Base-by-base conservation (phyloP, 1,140 invertebrate species). In the Anoplolepis gracilipes region DNA sequence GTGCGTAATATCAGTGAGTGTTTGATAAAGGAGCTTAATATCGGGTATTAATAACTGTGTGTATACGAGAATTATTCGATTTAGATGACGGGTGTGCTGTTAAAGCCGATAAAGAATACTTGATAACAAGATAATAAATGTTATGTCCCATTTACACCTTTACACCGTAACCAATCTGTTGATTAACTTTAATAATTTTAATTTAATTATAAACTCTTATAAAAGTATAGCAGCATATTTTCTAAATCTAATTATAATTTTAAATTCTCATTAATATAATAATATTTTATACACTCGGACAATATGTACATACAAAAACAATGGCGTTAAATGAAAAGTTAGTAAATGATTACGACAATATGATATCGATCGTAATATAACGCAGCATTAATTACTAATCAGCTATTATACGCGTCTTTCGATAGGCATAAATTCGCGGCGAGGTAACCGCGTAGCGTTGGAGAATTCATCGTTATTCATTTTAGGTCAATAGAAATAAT, bases 91-190 rank as follows among this genome's bases (percentile, higher is more conserved):
- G 36, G 39, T 79, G 4, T 49, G 61, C 53, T 19, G 42, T 13
- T 53, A n/a, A n/a, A n/a, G 42, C 28, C 30, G 59, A 33, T 78
- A 67, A 79, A 79, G 28, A 42, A 7, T 10, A n/a, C 13, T 8
- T 33, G 62, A 25, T 79, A 67, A 69, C n/a, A 69, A 79, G 69
- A 79, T 79, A 79, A 53, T 4, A 79, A 79, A 53, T 7, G 69
- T 53, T 25, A 65, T 42, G 22, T 36, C 13, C n/a, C 33, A 36
- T 6, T 13, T 13, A 33, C 30, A 67, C 22, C 65, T 77, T 65
- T n/a, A 64, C 65, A n/a, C n/a, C n/a, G 30, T 11, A 53, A 22
- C 16, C 25, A 53, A 79, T 75, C 33, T 39, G 5, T 4, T 19
- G 30, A 75, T 57, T 75, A 75, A 53, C 4, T 59, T 11, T 4